These are phyloP conservation scores for Plebejus melissa DNA, from an alignment of 2,888 invertebrate species.

Conservation along the genomic window DNA sequence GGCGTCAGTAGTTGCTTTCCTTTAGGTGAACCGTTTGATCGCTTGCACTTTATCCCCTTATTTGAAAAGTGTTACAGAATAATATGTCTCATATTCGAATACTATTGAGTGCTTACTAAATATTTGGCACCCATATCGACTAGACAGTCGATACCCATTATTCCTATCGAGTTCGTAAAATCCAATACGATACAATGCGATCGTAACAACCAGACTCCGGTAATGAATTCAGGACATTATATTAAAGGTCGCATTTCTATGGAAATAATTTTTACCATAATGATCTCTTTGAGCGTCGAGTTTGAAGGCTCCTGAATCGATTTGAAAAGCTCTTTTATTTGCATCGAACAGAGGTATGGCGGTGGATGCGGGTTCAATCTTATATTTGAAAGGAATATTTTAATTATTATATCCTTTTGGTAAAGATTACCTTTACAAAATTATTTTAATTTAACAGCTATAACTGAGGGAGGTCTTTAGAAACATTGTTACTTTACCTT, in stretches of 20 bases:
- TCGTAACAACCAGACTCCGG: slow-evolving; percentile 19
- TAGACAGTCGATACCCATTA: not conserved
- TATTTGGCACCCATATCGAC: not conserved
- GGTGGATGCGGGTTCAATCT: slow-evolving; percentile 32
- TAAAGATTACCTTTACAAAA: not conserved
- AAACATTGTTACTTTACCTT: too few species aligned
- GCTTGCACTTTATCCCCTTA: too few species aligned
- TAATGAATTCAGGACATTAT: slow-evolving; percentile 39
- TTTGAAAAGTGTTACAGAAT: not conserved
- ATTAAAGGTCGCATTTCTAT: slow-evolving; percentile 47
- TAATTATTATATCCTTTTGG: slow-evolving; percentile 3
- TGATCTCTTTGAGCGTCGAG: slow-evolving; percentile 62
- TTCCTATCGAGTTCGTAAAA: not conserved
- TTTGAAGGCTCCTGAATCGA: slow-evolving; percentile 57
- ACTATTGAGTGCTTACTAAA: not conserved
- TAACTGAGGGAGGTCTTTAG: too few species aligned
- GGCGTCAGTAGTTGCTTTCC: too few species aligned
- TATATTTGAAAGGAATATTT: slow-evolving; percentile 23
- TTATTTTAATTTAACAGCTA: too few species aligned
- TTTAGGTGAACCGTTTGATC: too few species aligned
- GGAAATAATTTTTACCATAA: slow-evolving; percentile 53
- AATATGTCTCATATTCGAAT: not conserved
- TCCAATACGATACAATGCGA: slow-evolving; percentile 4
- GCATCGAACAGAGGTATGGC: slow-evolving; percentile 57
- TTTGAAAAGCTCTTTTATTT: slow-evolving; percentile 57